These are phyloP conservation scores for Aphelinus atriplicis DNA, from an alignment of 1,140 invertebrate species.

Conservation along the genomic window DNA sequence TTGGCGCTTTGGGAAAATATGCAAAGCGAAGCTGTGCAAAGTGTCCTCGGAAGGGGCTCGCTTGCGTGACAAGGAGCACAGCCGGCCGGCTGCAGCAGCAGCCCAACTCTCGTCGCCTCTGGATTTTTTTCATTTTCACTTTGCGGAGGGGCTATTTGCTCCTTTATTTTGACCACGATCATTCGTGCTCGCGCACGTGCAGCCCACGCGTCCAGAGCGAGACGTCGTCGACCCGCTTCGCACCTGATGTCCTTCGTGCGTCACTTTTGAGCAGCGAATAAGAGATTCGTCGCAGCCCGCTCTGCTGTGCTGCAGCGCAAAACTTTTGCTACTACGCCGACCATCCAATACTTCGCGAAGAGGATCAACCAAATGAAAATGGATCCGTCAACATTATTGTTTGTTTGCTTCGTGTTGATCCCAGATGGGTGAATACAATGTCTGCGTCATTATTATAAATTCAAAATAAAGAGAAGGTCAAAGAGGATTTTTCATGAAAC, in stretches of 20 bases:
- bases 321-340: not conserved
- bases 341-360: too few relatives aligned
- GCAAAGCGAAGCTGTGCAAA: conserved; percentile 29
- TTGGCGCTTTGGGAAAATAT: not conserved
- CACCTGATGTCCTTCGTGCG: conserved; percentile 11
- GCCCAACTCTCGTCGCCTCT: conserved; percentile 1
- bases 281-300: not conserved
- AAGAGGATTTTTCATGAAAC: too few relatives aligned
- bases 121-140: conserved; percentile 35
- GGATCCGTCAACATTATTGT: too few relatives aligned
- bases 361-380: too few relatives aligned
- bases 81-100: not conserved
- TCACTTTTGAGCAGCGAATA: not conserved
- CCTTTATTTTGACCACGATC: conserved; percentile 4
- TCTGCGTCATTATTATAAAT: too few relatives aligned
- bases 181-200: not conserved
- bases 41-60: conserved; percentile 22
- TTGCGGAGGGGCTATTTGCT: conserved; percentile 12
- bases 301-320: not conserved
- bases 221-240: not conserved
- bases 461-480: too few relatives aligned
- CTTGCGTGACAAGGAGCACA: conserved; percentile 1
- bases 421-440: too few relatives aligned
- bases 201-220: not conserved
- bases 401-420: too few relatives aligned